Conservation (phyloP, 2,888 invertebrate genomes). For the Rhabditoides inermis region DNA sequence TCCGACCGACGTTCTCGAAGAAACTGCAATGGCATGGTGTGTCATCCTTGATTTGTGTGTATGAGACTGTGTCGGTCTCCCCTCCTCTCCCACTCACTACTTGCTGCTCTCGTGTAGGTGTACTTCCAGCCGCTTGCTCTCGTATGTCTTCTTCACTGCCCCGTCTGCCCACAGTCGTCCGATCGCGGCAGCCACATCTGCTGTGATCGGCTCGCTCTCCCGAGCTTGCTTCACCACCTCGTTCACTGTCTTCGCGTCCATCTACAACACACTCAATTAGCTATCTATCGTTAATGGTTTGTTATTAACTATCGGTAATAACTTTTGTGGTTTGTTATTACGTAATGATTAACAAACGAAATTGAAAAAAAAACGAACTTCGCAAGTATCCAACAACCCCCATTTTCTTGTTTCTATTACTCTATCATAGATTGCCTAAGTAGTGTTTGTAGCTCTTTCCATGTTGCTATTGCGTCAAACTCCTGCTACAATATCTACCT, state of each 20-base stretch:
- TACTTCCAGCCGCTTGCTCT: conserved; percentile 23
- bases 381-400: too few relatives aligned
- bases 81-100: conserved; percentile 18
- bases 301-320: too few relatives aligned
- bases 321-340: too few relatives aligned
- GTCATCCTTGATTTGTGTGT: not conserved
- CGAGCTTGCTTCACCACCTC: conserved; percentile 31
- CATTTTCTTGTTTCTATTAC: too few relatives aligned
- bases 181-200: conserved; percentile 33
- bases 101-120: conserved; percentile 44
- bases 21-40: conserved; percentile 28
- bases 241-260: conserved; percentile 32
- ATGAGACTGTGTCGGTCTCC: not conserved
- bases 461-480: too few relatives aligned
- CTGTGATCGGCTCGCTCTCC: conserved; percentile 33
- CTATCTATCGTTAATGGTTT: too few relatives aligned
- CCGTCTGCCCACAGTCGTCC: conserved; percentile 28
- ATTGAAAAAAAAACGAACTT: too few relatives aligned
- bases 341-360: too few relatives aligned
- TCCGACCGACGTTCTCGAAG: conserved; percentile 39
- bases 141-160: conserved; percentile 18
- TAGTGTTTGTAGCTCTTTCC: too few relatives aligned
- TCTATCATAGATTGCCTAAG: too few relatives aligned
- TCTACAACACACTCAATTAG: too few relatives aligned
- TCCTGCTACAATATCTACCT: too few relatives aligned